Evolutionary conservation across 2,888 invertebrate genomes (phyloP).

Genomic region (Sceliomorpha sp.): DNA sequence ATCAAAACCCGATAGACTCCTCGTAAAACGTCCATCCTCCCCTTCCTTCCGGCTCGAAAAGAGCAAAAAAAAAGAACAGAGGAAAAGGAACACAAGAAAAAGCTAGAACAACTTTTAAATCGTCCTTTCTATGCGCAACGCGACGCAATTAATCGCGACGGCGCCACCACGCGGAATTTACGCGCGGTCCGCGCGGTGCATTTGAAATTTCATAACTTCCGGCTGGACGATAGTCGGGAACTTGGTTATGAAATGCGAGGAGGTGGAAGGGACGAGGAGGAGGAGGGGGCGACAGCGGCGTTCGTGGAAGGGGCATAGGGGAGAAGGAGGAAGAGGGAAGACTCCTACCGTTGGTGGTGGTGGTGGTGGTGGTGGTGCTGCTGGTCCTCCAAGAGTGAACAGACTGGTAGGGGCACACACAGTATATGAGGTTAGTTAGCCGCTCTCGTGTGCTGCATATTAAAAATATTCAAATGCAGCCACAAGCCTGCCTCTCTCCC

Average conservation of each 20-base stretch:
- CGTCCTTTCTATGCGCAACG: constrained; percentile 25
- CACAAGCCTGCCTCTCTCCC: constrained; percentile 26
- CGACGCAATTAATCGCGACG: constrained; percentile 41
- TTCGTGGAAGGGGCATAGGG: too few relatives aligned
- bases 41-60: too few relatives aligned
- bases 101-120: constrained; percentile 28
- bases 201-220: constrained; percentile 68
- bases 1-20: too few relatives aligned
- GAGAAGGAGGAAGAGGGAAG: too few relatives aligned
- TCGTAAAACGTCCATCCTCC: too few relatives aligned
- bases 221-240: constrained; percentile 41
- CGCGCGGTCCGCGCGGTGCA: constrained; percentile 64
- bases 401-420: constrained; percentile 46
- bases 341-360: too few relatives aligned
- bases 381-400: constrained; percentile 39
- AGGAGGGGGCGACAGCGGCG: constrained; percentile 15
- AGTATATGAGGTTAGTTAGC: constrained; percentile 75
- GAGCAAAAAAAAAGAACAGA: too few relatives aligned
- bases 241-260: constrained; percentile 27
- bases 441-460: constrained; percentile 72
- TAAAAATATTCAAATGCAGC: constrained; percentile 76
- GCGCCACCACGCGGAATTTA: constrained; percentile 66
- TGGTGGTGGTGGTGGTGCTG: too few relatives aligned
- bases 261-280: constrained; percentile 44
- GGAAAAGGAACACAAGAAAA: constrained; percentile 17